These are phyloP conservation scores for Alviniconcha strummeri DNA, from an alignment of 2,888 invertebrate species.

Conservation along the genomic window DNA sequence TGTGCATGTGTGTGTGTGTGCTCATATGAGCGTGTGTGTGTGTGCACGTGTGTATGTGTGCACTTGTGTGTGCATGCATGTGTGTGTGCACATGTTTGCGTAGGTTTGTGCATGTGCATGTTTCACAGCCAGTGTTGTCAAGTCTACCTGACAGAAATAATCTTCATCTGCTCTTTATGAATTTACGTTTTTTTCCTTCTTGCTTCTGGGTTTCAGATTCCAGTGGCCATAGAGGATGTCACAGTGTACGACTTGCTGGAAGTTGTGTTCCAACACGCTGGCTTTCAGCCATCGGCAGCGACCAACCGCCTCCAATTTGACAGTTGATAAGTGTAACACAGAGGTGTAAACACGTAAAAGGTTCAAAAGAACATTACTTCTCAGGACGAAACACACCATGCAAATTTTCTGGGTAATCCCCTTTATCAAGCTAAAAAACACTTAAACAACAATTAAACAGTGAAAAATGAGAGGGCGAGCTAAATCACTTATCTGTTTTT, in stretches of 20 bases:
- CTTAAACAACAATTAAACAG: no score
- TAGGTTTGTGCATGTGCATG: not conserved
- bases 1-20: not conserved
- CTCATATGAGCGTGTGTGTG: not conserved
- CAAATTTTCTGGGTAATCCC: no score
- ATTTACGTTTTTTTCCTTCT: not conserved
- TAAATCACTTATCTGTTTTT: no score
- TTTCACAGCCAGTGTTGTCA: not conserved
- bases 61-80: not conserved
- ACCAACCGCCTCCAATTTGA: constrained; percentile 8
- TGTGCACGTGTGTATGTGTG: not conserved
- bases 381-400: no score
- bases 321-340: no score
- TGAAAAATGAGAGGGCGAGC: no score
- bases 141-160: not conserved
- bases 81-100: not conserved
- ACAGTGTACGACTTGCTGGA: constrained; percentile 87
- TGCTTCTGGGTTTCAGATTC: constrained; percentile 76
- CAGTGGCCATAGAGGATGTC: constrained; percentile 91
- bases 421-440: no score
- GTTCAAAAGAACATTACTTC: no score
- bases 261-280: constrained; percentile 76
- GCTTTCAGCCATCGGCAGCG: constrained; percentile 38
- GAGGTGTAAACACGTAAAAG: no score
- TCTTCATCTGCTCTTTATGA: not conserved